phyloP scores from a whole-genome alignment of 2,888 invertebrate species.

The Apantesis nais region DNA sequence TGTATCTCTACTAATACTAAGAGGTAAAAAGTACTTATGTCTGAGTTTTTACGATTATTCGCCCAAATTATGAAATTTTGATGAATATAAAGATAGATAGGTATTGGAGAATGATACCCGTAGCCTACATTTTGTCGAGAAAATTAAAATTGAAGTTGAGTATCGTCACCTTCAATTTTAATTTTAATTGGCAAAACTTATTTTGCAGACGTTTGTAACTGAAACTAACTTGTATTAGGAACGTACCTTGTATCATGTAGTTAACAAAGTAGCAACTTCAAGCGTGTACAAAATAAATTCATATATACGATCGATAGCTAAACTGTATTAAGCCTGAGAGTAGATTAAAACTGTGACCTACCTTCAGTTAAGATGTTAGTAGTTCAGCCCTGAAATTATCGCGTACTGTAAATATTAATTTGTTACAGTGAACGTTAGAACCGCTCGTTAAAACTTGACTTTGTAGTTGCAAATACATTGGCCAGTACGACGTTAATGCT shows the following conservation, averaged over 20 bases:
- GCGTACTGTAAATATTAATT: conserved; percentile 35
- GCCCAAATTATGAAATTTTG: neutral
- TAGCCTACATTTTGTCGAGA: no score
- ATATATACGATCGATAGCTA: neutral
- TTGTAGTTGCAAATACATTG: conserved; percentile 31
- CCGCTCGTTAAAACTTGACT: conserved; percentile 33
- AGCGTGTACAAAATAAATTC: neutral
- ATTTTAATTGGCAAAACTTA: neutral
- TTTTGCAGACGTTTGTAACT: neutral
- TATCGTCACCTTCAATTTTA: no score
- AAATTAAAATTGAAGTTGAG: neutral
- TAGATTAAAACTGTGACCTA: neutral
- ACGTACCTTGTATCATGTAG: neutral
- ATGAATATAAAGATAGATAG: neutral
- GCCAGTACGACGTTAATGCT: conserved; percentile 36
- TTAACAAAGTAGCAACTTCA: neutral
- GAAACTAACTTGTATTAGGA: neutral
- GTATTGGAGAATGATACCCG: neutral
- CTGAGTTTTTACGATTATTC: neutral
- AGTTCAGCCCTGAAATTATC: conserved; percentile 41
- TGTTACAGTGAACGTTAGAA: conserved; percentile 25
- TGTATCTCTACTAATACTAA: neutral
- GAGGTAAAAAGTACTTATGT: neutral
- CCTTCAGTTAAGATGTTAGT: conserved; percentile 3
- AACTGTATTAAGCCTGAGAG: neutral